These are phyloP conservation scores for Macrophya alboannulata DNA, from an alignment of 2,888 invertebrate genomes.

Conservation along the genomic window DNA sequence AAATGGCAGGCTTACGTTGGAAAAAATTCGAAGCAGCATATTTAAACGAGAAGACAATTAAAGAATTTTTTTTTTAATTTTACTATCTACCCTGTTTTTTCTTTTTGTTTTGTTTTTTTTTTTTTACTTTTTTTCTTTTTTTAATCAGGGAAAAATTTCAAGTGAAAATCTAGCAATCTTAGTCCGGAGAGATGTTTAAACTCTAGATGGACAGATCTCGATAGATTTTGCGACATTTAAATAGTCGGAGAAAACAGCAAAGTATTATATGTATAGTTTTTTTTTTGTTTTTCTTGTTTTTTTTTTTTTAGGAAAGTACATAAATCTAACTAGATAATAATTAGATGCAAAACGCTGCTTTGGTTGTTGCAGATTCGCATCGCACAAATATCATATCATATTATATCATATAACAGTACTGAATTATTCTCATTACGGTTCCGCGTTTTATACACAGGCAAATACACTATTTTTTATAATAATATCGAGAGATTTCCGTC, in stretches of 20 bases:
- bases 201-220: conserved; percentile 62
- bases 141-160: neutral
- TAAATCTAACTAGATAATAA: conserved; percentile 15
- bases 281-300: neutral
- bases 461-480: conserved; percentile 22
- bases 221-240: conserved; percentile 45
- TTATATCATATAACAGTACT: neutral
- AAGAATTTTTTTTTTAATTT: conserved; percentile 23
- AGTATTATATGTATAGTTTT: neutral
- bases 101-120: neutral
- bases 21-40: neutral
- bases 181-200: conserved; percentile 60
- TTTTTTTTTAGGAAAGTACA: conserved; percentile 35
- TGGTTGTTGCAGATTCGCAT: neutral
- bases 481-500: conserved; percentile 40
- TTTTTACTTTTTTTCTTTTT: neutral
- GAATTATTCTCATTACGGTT: neutral
- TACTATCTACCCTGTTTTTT: conserved; percentile 10
- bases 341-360: neutral
- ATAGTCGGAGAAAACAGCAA: conserved; percentile 23
- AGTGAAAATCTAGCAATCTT: conserved; percentile 57
- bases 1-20: neutral
- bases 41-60: neutral
- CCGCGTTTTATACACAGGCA: conserved; percentile 9
- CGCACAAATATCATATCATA: neutral